Evolutionary conservation across 2,797 vertebrate genomes (phyloP).

Genomic region (Discoglossus pictus): DNA sequence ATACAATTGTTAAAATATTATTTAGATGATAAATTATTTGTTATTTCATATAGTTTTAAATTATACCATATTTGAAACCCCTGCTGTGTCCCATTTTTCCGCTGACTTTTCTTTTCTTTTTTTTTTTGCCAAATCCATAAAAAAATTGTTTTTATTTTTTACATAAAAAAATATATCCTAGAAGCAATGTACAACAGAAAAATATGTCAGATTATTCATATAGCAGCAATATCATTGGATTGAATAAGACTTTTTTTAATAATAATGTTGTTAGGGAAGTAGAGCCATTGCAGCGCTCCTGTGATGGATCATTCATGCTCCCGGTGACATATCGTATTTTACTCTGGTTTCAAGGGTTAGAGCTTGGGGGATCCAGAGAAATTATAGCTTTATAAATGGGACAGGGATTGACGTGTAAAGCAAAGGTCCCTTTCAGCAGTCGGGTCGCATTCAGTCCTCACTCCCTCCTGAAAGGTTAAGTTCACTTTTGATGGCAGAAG

Average conservation of each 20-base stretch:
- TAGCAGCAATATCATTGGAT: constrained; percentile 14
- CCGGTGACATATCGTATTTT: constrained; percentile 31
- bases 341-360: constrained; percentile 31
- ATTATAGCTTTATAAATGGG: constrained; percentile 48
- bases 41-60: no score
- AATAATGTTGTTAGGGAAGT: constrained; percentile 32
- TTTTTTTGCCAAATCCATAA: no score
- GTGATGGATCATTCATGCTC: constrained; percentile 29
- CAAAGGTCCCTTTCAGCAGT: constrained; percentile 32
- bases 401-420: constrained; percentile 22
- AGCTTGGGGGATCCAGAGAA: constrained; percentile 32
- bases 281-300: constrained; percentile 16
- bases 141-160: no score
- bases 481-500: constrained; percentile 39
- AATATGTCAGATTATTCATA: constrained; percentile 30
- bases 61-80: no score
- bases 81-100: no score
- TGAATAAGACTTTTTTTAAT: constrained; percentile 34
- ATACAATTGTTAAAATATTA: no score
- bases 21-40: no score
- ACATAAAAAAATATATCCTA: no score
- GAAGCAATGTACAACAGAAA: no score
- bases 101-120: no score
- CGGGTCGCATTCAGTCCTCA: constrained; percentile 36
- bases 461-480: constrained; percentile 45